Evolutionary conservation across 2,797 vertebrate genomes (phyloP).

Genomic region (Trichosurus vulpecula): DNA sequence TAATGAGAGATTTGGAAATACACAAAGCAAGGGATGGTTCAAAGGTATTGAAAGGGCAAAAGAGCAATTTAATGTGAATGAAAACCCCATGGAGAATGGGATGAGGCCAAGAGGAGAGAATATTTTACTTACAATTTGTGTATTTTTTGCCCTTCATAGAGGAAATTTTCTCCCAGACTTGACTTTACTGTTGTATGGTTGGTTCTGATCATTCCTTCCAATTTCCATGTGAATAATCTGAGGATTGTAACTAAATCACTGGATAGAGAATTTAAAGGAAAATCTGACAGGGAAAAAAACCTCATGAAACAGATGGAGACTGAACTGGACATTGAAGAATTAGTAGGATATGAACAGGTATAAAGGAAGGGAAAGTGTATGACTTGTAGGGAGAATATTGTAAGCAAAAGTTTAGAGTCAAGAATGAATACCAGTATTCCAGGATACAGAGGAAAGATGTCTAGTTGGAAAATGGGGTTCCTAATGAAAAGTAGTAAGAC

Average conservation of each 20-base stretch:
- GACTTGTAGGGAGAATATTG: background rate
- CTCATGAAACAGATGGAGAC: background rate
- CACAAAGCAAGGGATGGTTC: background rate
- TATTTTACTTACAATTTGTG: conserved; percentile 32
- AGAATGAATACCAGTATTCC: background rate
- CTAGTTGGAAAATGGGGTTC: background rate
- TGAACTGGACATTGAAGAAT: background rate
- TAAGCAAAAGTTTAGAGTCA: background rate
- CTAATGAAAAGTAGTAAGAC: background rate
- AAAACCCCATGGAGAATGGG: background rate
- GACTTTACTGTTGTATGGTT: background rate
- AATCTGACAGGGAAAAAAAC: conserved; percentile 4
- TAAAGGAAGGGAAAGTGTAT: background rate
- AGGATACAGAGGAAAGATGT: background rate
- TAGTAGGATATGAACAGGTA: background rate
- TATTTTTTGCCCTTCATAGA: background rate
- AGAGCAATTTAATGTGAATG: conserved; percentile 5
- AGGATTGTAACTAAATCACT: background rate
- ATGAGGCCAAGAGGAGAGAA: background rate
- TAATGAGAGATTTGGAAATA: background rate
- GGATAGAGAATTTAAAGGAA: background rate
- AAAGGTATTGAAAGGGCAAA: background rate
- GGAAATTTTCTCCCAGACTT: background rate
- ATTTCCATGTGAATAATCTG: conserved; percentile 30
- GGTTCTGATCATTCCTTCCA: conserved; percentile 32